A percentile compares a stretch with the other conserved stretches of the same genome.
Evolutionary conservation across 2,797 vertebrate species (phyloP).

Genomic region (Gymnocypris eckloni): DNA sequence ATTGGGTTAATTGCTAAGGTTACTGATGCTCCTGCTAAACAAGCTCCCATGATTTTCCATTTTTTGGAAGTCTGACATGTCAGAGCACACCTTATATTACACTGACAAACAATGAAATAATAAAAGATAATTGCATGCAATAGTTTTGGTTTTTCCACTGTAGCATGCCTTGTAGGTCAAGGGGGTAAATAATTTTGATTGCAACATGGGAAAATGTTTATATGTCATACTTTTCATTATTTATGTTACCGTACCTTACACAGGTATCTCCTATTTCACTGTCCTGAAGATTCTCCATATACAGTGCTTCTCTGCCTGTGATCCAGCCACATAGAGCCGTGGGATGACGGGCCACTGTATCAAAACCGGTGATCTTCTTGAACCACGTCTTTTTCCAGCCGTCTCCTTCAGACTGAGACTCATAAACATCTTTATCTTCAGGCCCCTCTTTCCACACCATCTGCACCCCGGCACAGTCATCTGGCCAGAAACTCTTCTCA

Average conservation of each 20-base stretch:
- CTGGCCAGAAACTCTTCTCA: conserved; percentile 68
- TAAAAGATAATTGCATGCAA: neutral
- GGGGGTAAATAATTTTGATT: neutral
- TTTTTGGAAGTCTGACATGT: neutral
- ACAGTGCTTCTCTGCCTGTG: conserved; percentile 68
- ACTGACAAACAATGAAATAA: neutral
- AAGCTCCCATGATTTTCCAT: neutral
- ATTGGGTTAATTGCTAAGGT: neutral
- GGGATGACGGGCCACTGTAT: conserved; percentile 68
- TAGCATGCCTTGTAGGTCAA: neutral
- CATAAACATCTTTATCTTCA: conserved; percentile 62
- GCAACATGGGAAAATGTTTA: neutral
- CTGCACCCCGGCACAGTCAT: conserved; percentile 70
- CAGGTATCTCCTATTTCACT: conserved; percentile 62
- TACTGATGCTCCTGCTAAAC: neutral
- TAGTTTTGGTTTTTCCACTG: neutral
- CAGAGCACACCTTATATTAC: neutral
- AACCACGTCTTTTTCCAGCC: conserved; percentile 67
- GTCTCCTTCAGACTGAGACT: conserved; percentile 44
- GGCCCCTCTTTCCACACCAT: conserved; percentile 69
- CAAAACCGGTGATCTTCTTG: conserved; percentile 73
- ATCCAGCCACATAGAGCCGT: conserved; percentile 73
- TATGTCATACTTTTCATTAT: neutral
- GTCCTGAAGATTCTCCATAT: conserved; percentile 70
- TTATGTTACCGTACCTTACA: conserved; percentile 59